These are phyloP conservation scores for Sebastes schlegelii DNA, from an alignment of 2,113 vertebrate genomes.

Conservation along the genomic window DNA sequence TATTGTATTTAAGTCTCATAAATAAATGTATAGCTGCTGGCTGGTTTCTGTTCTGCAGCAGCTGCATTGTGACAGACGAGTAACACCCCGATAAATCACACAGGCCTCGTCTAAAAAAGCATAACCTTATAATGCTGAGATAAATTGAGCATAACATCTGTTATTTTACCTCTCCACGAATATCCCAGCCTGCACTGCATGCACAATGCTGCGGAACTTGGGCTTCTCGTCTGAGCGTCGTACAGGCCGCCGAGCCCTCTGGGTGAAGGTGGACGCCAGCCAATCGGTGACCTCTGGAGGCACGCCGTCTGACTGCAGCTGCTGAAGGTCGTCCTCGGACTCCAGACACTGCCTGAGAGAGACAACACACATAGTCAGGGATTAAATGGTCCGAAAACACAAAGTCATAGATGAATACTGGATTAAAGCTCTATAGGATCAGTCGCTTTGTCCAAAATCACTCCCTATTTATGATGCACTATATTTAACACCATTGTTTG, in stretches of 20 bases:
- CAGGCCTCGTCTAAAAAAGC: background rate
- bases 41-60: background rate
- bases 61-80: background rate
- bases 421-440: background rate
- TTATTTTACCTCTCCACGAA: constrained; percentile 91
- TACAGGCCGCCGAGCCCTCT: constrained; percentile 84
- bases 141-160: background rate
- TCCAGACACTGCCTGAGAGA: constrained; percentile 89
- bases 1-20: background rate
- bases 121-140: background rate
- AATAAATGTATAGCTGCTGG: background rate
- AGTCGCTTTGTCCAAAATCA: background rate
- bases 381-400: background rate
- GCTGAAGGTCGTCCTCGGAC: constrained; percentile 92
- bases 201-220: constrained; percentile 95
- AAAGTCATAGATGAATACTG: background rate
- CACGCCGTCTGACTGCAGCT: constrained; percentile 90
- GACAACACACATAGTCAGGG: background rate
- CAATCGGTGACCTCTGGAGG: constrained; percentile 94
- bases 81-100: constrained; percentile 1
- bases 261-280: constrained; percentile 94
- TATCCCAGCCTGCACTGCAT: constrained; percentile 94
- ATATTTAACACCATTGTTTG: background rate
- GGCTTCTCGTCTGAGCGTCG: constrained; percentile 91
- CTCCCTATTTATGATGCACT: background rate